Evolutionary conservation across 2,113 vertebrate species (phyloP).

Genomic region (Cryptomyrus ogoouensis): DNA sequence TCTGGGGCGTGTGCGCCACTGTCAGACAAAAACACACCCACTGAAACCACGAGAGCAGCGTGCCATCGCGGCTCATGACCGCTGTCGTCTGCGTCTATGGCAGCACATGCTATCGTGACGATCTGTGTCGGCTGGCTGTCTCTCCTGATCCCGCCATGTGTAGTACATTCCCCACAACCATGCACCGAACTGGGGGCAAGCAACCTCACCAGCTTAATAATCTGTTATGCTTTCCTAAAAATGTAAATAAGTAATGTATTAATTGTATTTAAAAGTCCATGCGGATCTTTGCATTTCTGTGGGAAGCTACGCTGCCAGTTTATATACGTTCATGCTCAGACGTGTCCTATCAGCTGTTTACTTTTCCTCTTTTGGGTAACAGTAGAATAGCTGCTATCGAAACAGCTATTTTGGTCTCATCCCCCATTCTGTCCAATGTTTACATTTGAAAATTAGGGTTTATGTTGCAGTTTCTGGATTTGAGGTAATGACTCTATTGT

Average conservation of each 20-base stretch:
- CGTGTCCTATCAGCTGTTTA: background rate
- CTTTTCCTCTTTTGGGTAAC: background rate
- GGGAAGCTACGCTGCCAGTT: background rate
- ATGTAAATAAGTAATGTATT: background rate
- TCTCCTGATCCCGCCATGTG: background rate
- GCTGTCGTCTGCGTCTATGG: background rate
- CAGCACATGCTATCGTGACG: background rate
- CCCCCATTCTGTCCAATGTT: background rate
- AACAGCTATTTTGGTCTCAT: background rate
- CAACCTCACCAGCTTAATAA: background rate
- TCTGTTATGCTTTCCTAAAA: background rate
- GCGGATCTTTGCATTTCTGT: background rate
- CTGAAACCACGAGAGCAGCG: slow-evolving; percentile 7
- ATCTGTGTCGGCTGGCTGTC: background rate
- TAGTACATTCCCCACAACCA: background rate
- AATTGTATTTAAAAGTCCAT: background rate
- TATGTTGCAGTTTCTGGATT: background rate
- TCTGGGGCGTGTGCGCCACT: background rate
- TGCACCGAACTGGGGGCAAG: background rate
- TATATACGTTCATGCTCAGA: background rate
- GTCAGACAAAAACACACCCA: slow-evolving; percentile 16
- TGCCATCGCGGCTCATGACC: background rate
- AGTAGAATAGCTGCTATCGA: background rate
- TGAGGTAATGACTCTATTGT: background rate
- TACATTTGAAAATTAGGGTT: background rate